Conservation (phyloP, 2,113 vertebrate species). For the Turdus rufiventris region DNA sequence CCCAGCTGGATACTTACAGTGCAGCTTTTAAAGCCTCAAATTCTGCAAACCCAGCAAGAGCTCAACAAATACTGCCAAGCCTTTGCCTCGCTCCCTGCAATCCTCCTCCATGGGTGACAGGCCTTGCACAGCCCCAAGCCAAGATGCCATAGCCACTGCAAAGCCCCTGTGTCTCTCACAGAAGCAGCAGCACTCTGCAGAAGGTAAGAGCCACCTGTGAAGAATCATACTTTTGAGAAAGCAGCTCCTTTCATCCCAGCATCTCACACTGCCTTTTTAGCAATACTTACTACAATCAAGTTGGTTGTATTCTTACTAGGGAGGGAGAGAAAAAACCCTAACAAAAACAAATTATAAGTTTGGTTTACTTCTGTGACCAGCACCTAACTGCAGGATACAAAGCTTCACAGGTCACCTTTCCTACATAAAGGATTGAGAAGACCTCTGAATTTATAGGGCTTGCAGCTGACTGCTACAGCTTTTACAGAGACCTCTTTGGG, state of each 20-base stretch:
- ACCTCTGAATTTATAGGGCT: conserved; percentile 45
- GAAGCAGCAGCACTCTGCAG: neutral
- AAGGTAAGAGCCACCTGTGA: neutral
- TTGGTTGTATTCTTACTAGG: neutral
- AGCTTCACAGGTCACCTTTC: conserved; percentile 20
- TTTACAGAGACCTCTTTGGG: conserved; percentile 71
- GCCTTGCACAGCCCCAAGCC: neutral
- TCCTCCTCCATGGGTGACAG: accelerated
- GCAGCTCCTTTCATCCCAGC: neutral
- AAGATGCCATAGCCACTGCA: neutral
- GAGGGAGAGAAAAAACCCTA: accelerated
- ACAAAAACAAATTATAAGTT: neutral
- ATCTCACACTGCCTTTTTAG: neutral
- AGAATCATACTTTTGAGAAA: neutral
- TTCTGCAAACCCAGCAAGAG: neutral
- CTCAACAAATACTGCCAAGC: neutral
- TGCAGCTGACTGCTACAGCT: conserved; percentile 25
- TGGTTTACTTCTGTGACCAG: neutral
- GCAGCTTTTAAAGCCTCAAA: neutral
- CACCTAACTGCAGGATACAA: neutral
- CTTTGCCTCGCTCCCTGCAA: accelerated
- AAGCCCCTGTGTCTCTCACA: neutral
- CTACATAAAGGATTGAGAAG: neutral
- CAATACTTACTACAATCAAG: neutral
- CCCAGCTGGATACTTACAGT: neutral